Evolutionary conservation across 37 sponge, comb jelly and placozoan species (phyloP).

Genomic region (Eunapius fragilis): DNA sequence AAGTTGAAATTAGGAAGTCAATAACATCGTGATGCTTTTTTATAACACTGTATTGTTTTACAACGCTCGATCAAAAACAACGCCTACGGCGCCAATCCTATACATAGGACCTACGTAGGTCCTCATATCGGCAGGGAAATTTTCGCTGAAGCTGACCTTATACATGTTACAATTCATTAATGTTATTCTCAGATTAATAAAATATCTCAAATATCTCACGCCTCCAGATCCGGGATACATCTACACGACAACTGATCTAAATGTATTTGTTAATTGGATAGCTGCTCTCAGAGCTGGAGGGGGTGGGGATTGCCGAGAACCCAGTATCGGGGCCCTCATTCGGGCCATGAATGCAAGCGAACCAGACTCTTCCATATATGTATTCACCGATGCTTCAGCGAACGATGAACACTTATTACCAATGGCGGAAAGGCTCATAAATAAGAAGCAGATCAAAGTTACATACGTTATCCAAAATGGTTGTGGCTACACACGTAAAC

Average conservation of each 20-base stretch:
- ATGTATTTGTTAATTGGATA: slow-evolving; percentile 29
- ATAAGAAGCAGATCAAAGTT: neutral
- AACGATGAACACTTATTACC: slow-evolving; percentile 11
- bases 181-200: too few species aligned
- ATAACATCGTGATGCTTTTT: too few species aligned
- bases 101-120: too few species aligned
- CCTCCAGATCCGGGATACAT: slow-evolving; percentile 33
- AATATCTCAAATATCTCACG: too few species aligned
- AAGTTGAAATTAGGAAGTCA: too few species aligned
- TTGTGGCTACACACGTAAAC: neutral
- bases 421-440: slow-evolving; percentile 12
- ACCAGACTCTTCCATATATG: slow-evolving; percentile 51
- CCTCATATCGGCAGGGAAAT: too few species aligned
- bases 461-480: neutral
- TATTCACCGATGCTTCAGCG: slow-evolving; percentile 69
- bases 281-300: slow-evolving; percentile 27
- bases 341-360: slow-evolving; percentile 58
- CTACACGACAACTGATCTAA: slow-evolving; percentile 13
- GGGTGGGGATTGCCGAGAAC: slow-evolving; percentile 68
- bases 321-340: slow-evolving; percentile 59
- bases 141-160: too few species aligned
- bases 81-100: too few species aligned
- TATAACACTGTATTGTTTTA: too few species aligned
- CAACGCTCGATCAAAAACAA: too few species aligned
- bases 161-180: too few species aligned